Percentiles rank a stretch among this genome's conserved stretches.
Evolutionary conservation across 2,113 vertebrate genomes (phyloP).

Genomic region (Sorex araneus): DNA sequence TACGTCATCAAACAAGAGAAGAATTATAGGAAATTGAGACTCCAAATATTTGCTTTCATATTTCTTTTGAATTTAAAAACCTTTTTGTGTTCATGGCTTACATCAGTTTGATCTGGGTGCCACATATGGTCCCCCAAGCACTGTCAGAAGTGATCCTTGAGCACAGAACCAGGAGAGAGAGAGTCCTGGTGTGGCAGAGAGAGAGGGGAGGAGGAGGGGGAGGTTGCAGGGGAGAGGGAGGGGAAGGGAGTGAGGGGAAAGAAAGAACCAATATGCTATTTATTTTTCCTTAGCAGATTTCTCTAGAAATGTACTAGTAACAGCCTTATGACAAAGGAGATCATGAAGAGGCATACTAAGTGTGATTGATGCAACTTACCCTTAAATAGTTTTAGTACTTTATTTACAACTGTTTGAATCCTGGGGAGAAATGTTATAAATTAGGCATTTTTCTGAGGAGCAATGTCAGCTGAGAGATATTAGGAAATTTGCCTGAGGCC

Average conservation of each 20-base stretch:
- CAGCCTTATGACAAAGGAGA: not conserved
- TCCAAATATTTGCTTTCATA: constrained; percentile 10
- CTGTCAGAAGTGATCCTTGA: too few relatives aligned
- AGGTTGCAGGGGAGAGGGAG: too few relatives aligned
- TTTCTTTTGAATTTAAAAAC: not conserved
- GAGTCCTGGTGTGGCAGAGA: too few relatives aligned
- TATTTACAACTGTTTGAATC: not conserved
- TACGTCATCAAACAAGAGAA: not conserved
- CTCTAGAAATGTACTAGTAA: too few relatives aligned
- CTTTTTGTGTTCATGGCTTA: not conserved
- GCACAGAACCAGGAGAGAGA: too few relatives aligned
- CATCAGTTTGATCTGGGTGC: too few relatives aligned
- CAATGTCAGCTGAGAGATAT: not conserved
- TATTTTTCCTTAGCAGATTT: too few relatives aligned
- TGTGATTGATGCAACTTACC: not conserved
- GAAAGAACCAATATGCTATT: not conserved
- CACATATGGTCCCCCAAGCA: too few relatives aligned
- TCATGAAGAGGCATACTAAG: not conserved
- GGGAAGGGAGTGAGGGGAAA: too few relatives aligned
- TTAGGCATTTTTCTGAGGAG: not conserved
- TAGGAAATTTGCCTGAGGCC: not conserved
- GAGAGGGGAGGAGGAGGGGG: too few relatives aligned
- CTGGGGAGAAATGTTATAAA: not conserved
- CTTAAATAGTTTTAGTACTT: not conserved
- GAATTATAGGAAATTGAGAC: not conserved